Conservation (phyloP, 2,888 invertebrate species). For the Lagria hirta region DNA sequence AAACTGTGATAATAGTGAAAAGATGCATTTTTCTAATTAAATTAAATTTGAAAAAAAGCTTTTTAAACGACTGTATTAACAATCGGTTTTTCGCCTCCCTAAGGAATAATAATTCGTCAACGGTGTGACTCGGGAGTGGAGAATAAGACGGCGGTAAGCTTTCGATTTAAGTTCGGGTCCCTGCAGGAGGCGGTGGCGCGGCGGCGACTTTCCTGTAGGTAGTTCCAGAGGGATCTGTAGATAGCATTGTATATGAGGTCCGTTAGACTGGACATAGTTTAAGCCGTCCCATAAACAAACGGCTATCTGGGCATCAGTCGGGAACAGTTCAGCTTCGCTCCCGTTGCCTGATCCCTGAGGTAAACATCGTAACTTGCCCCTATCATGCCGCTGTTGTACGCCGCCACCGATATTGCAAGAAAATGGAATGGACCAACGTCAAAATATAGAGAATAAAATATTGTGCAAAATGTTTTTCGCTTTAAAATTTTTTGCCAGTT, state of each 20-base stretch:
- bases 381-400: conserved; percentile 45
- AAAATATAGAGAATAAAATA: too few species aligned
- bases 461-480: too few species aligned
- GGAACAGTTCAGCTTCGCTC: conserved; percentile 50
- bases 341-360: conserved; percentile 51
- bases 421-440: conserved; percentile 24
- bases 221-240: conserved; percentile 53
- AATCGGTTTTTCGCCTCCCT: too few species aligned
- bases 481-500: too few species aligned
- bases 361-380: conserved; percentile 54
- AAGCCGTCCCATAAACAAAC: conserved; percentile 56
- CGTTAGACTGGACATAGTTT: conserved; percentile 56
- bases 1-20: too few species aligned
- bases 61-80: too few species aligned
- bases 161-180: conserved; percentile 28
- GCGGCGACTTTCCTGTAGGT: conserved; percentile 36
- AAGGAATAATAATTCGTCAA: conserved; percentile 14
- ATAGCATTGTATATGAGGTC: conserved; percentile 56
- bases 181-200: conserved; percentile 16
- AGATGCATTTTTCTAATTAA: too few species aligned
- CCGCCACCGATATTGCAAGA: conserved; percentile 27
- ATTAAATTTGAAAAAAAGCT: too few species aligned
- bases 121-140: conserved; percentile 2
- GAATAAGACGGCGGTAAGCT: conserved; percentile 21
- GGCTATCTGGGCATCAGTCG: conserved; percentile 55